phyloP scores from a whole-genome alignment of 2,888 invertebrate species.

The Leptinotarsa peninsularis region DNA sequence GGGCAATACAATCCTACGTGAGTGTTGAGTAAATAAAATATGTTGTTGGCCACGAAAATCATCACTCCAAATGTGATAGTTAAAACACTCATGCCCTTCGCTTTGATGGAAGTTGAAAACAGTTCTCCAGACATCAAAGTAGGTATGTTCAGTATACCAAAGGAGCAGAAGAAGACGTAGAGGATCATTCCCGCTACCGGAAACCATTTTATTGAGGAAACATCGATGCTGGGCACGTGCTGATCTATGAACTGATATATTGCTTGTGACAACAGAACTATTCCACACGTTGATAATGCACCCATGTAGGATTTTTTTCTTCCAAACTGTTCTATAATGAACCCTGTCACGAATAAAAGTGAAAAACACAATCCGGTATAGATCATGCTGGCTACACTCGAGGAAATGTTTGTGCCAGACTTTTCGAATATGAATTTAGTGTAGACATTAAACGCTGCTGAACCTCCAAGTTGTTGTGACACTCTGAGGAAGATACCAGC shows the following conservation, averaged over 20 bases:
- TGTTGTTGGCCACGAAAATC: conserved; percentile 51
- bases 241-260: conserved; percentile 40
- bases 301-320: conserved; percentile 40
- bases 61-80: conserved; percentile 52
- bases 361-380: conserved; percentile 33
- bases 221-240: conserved; percentile 25
- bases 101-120: conserved; percentile 54
- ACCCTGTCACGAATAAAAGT: conserved; percentile 27
- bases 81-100: conserved; percentile 48
- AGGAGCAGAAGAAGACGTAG: conserved; percentile 49
- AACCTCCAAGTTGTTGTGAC: conserved; percentile 57
- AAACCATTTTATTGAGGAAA: conserved; percentile 48
- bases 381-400: conserved; percentile 34
- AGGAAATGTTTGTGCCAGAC: conserved; percentile 54
- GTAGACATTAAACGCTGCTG: conserved; percentile 8
- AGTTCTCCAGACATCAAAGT: conserved; percentile 54
- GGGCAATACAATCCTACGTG: conserved; percentile 54
- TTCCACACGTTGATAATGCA: conserved; percentile 33
- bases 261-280: conserved; percentile 32
- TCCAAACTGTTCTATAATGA: conserved; percentile 39
- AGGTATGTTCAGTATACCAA: conserved; percentile 55
- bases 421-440: conserved; percentile 41
- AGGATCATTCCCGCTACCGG: conserved; percentile 55
- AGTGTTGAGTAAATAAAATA: conserved; percentile 55
- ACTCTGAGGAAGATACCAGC: conserved; percentile 55